A percentile compares a stretch with the other conserved stretches of the same genome.
Conservation (phyloP, 2,888 invertebrate genomes). For the Cyrtodaria siliqua region DNA sequence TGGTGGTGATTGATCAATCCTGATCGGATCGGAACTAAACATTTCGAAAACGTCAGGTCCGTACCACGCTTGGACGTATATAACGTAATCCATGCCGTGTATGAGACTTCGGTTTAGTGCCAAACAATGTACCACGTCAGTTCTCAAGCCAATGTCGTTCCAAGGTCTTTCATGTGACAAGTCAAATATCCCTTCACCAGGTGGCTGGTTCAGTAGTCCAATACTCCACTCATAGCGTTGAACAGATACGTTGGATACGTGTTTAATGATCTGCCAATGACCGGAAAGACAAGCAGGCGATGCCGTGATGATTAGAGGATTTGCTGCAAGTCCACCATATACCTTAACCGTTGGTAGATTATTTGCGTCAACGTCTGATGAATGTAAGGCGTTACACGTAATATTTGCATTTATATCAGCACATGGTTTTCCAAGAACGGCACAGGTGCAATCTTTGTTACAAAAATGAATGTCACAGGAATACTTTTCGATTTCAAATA, state of each 20-base stretch:
- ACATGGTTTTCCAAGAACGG: slow-evolving; percentile 61
- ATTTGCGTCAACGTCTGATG: too few relatives aligned
- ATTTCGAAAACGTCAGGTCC: slow-evolving; percentile 23
- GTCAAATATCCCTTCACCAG: slow-evolving; percentile 62
- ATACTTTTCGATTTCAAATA: slow-evolving; percentile 37
- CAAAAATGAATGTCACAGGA: too few relatives aligned
- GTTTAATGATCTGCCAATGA: too few relatives aligned
- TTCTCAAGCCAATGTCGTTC: slow-evolving; percentile 57
- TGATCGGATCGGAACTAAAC: slow-evolving; percentile 41
- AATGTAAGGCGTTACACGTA: too few relatives aligned
- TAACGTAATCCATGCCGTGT: slow-evolving; percentile 43
- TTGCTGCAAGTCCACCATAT: too few relatives aligned
- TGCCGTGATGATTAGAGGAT: too few relatives aligned
- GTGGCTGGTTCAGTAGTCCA: slow-evolving; percentile 39
- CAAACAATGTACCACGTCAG: slow-evolving; percentile 48
- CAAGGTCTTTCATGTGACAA: slow-evolving; percentile 47
- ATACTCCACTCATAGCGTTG: slow-evolving; percentile 66
- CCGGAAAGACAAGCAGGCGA: too few relatives aligned
- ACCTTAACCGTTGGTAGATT: too few relatives aligned
- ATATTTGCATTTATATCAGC: too few relatives aligned
- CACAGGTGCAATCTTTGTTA: slow-evolving; percentile 59
- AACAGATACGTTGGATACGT: slow-evolving; percentile 24
- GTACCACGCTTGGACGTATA: slow-evolving; percentile 64
- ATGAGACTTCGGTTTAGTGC: slow-evolving; percentile 22
- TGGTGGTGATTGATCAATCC: slow-evolving; percentile 61